phyloP scores from a whole-genome alignment of 2,797 vertebrate species.

The Paratrypauchen microcephalus region DNA sequence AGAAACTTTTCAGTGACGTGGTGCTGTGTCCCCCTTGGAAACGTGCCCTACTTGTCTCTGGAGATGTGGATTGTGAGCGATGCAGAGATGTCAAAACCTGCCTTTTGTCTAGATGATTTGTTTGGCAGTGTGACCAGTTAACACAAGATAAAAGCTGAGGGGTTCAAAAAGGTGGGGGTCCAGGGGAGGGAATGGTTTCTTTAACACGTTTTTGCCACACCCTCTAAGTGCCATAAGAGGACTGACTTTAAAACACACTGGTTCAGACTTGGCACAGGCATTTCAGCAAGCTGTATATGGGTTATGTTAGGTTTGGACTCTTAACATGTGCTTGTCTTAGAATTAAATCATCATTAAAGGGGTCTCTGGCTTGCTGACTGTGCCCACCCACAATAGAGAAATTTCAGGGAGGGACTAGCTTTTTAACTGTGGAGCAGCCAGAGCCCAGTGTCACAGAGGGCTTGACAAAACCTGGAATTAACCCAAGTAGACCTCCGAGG shows the following conservation, averaged over 20 bases:
- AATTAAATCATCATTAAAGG: constrained; percentile 33
- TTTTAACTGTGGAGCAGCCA: constrained; percentile 58
- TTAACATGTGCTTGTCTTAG: constrained; percentile 6
- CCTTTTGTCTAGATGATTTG: constrained; percentile 63
- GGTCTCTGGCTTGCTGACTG: constrained; percentile 18
- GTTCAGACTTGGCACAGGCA: constrained; percentile 35
- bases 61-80: constrained; percentile 64
- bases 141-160: constrained; percentile 47
- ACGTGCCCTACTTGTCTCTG: constrained; percentile 45
- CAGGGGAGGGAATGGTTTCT: constrained; percentile 18
- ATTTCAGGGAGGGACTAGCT: constrained; percentile 63
- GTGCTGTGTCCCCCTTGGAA: not conserved
- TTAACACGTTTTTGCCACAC: constrained; percentile 60
- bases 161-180: not conserved
- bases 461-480: constrained; percentile 59
- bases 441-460: constrained; percentile 49
- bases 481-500: constrained; percentile 24
- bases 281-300: not conserved
- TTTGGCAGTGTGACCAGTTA: constrained; percentile 70
- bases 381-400: constrained; percentile 64
- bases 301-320: not conserved
- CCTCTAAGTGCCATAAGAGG: constrained; percentile 45
- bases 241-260: constrained; percentile 63
- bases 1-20: constrained; percentile 1
- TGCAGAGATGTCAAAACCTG: constrained; percentile 55